Conservation (phyloP, 35 echinoderm and acorn worm genomes). For the Acanthaster planci region DNA sequence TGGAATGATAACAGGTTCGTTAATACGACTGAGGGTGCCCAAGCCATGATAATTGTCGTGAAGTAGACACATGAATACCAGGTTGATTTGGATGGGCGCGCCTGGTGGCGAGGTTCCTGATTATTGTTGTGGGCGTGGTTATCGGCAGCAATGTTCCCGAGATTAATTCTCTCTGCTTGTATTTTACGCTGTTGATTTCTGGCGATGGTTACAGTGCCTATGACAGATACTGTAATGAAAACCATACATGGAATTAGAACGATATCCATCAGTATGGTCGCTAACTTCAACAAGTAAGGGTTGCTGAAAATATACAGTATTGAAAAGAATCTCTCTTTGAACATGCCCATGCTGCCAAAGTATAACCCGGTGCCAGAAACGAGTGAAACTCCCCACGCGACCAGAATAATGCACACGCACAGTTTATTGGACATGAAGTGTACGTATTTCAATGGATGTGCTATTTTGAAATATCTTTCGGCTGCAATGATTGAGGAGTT, state of each 20-base stretch:
- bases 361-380: background rate
- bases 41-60: background rate
- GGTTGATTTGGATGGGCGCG: background rate
- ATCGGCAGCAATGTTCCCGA: background rate
- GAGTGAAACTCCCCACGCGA: background rate
- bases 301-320: background rate
- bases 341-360: too few relatives aligned
- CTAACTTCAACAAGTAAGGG: background rate
- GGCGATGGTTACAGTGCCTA: background rate
- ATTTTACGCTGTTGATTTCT: slow-evolving; percentile 2
- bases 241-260: background rate
- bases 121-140: background rate
- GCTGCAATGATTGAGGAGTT: background rate
- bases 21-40: background rate
- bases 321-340: too few relatives aligned
- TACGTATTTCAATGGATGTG: background rate
- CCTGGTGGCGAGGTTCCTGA: background rate
- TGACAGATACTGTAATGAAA: background rate
- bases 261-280: background rate
- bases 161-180: background rate
- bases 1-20: too few relatives aligned
- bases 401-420: background rate
- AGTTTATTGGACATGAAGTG: background rate
- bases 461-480: slow-evolving; percentile 15
- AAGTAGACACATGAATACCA: background rate